Evolutionary conservation across 1,140 invertebrate species (phyloP).

Genomic region (Drosophila persimilis): DNA sequence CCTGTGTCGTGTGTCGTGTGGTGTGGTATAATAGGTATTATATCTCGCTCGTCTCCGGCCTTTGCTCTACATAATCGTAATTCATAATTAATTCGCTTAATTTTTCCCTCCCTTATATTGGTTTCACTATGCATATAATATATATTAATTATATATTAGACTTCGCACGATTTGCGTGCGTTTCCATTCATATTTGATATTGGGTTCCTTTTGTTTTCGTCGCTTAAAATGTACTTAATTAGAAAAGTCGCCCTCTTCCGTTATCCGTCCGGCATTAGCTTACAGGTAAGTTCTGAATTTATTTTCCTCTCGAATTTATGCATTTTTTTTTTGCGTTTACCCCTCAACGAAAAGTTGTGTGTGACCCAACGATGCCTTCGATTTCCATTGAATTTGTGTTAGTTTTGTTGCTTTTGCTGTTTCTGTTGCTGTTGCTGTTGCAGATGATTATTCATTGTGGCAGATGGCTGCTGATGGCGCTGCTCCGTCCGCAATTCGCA

Average conservation of each 20-base stretch:
- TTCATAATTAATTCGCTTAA: conserved; percentile 80
- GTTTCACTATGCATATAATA: conserved; percentile 76
- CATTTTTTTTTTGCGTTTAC: no score
- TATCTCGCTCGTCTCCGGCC: conserved; percentile 27
- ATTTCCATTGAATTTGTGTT: conserved; percentile 48
- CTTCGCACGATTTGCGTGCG: conserved; percentile 69
- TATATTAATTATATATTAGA: conserved; percentile 69
- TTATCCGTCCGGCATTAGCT: conserved; percentile 57
- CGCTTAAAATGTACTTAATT: conserved; percentile 79
- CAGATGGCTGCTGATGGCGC: conserved; percentile 26
- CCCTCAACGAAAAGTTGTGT: conserved; percentile 60
- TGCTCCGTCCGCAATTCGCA: conserved; percentile 10
- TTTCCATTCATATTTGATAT: conserved; percentile 69
- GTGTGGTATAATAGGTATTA: conserved; percentile 29
- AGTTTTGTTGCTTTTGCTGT: conserved; percentile 45
- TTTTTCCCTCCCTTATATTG: conserved; percentile 79
- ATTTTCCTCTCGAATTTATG: conserved; percentile 36
- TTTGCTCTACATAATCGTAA: conserved; percentile 72
- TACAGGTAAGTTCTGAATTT: conserved; percentile 70
- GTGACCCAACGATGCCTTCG: conserved; percentile 40
- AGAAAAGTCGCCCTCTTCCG: conserved; percentile 63
- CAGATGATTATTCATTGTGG: conserved; percentile 34
- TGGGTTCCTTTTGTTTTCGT: conserved; percentile 41
- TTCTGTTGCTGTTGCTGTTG: conserved; percentile 29
- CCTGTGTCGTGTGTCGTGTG: conserved; percentile 39